These are phyloP conservation scores for Eonycteris spelaea DNA, from an alignment of 2,113 vertebrate species.

Conservation along the genomic window DNA sequence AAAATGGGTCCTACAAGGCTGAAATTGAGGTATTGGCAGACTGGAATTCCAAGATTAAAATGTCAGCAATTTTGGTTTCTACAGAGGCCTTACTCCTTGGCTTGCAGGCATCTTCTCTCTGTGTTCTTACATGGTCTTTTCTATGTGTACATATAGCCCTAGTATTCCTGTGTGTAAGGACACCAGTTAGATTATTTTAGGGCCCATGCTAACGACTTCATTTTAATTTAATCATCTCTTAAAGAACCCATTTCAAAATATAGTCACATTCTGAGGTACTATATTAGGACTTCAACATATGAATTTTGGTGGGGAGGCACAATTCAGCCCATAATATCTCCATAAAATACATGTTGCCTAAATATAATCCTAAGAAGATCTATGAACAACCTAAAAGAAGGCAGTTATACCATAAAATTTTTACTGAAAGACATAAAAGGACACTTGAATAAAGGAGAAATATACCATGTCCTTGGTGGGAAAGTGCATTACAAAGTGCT, in stretches of 20 bases:
- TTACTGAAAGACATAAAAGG: background rate
- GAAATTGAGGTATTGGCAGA: background rate
- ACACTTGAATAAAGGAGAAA: background rate
- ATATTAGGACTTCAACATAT: background rate
- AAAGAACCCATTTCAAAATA: background rate
- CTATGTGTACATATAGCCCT: background rate
- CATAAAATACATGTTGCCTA: background rate
- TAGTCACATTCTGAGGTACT: background rate
- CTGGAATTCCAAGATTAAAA: background rate
- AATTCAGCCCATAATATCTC: background rate
- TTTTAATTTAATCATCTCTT: background rate
- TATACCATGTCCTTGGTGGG: background rate
- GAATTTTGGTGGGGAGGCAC: background rate
- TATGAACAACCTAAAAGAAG: background rate
- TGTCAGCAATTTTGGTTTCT: background rate
- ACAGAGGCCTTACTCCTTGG: background rate
- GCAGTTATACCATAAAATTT: background rate
- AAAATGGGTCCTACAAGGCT: background rate
- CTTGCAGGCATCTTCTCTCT: background rate
- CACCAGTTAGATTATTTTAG: background rate
- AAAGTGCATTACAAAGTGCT: background rate
- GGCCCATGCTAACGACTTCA: background rate
- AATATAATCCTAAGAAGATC: background rate
- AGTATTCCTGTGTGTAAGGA: background rate
- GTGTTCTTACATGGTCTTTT: background rate